Percentiles rank a stretch among this genome's conserved stretches.
These are phyloP conservation scores for Coptodon rendalli DNA, from an alignment of 2,113 vertebrate species.

Conservation along the genomic window DNA sequence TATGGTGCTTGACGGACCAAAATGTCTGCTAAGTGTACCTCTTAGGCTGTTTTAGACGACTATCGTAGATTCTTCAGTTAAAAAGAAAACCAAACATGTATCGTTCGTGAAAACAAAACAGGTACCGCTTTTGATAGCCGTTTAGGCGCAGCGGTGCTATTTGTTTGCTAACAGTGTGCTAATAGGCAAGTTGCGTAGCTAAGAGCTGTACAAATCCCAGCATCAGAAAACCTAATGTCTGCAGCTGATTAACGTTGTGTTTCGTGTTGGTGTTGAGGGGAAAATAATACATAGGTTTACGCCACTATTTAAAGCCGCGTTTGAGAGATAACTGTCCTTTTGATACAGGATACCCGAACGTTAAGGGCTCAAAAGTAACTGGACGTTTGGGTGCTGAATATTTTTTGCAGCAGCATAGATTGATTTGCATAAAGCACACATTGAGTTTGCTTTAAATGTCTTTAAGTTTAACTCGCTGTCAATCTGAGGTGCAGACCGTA, in stretches of 20 bases:
- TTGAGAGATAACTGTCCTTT: not conserved
- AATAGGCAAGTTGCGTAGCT: not conserved
- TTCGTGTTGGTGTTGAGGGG: not conserved
- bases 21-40: not conserved
- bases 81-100: not conserved
- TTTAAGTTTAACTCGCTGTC: not conserved
- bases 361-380: not conserved
- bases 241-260: not conserved
- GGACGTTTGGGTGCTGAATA: not conserved
- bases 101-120: not conserved
- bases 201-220: not conserved
- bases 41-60: not conserved
- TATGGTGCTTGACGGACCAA: not conserved
- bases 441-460: not conserved
- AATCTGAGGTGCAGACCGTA: not conserved
- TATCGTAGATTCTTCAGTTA: too few relatives aligned
- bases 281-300: not conserved
- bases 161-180: conserved; percentile 27
- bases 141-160: not conserved
- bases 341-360: not conserved
- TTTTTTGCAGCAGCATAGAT: not conserved
- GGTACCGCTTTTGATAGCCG: not conserved
- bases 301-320: not conserved
- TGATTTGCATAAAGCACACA: not conserved
- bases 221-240: not conserved